phyloP scores from a whole-genome alignment of 1,140 invertebrate genomes.

The Ctenoplectra terminalis region DNA sequence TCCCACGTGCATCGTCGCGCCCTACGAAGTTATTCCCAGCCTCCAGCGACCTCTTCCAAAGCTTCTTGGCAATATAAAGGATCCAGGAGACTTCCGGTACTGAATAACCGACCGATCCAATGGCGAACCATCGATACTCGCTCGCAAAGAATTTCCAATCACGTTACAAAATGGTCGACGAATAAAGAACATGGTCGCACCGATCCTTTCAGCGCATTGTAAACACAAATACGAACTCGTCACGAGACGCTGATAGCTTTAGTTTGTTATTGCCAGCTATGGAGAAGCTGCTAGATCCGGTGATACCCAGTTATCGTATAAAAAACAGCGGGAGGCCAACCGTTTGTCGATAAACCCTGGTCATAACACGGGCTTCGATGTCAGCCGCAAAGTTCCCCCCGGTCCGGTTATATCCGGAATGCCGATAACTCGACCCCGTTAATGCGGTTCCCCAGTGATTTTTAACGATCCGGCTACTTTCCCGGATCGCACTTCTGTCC shows the following conservation, averaged over 20 bases:
- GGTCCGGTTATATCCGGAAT: conserved; percentile 73
- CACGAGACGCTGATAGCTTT: not conserved
- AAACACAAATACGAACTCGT: not conserved
- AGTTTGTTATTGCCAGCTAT: conserved; percentile 20
- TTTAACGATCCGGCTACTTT: conserved; percentile 55
- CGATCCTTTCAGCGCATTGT: too few relatives aligned
- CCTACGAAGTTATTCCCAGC: too few relatives aligned
- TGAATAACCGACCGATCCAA: not conserved
- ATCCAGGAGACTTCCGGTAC: not conserved
- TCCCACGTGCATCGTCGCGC: too few relatives aligned
- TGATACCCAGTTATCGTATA: conserved; percentile 76
- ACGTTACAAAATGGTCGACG: not conserved
- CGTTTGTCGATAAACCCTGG: conserved; percentile 71
- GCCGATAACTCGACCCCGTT: conserved; percentile 78
- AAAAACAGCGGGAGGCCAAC: conserved; percentile 75
- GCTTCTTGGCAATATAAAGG: not conserved
- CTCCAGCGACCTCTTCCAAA: not conserved
- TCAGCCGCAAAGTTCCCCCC: conserved; percentile 64
- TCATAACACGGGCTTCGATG: conserved; percentile 69
- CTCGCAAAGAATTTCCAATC: not conserved
- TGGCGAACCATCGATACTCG: not conserved
- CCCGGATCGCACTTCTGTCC: conserved; percentile 42
- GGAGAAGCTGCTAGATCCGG: conserved; percentile 67
- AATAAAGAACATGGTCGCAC: not conserved
- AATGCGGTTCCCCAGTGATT: conserved; percentile 59